Evolutionary conservation across 2,888 invertebrate species (phyloP).

Genomic region (Clitarchus hookeri): DNA sequence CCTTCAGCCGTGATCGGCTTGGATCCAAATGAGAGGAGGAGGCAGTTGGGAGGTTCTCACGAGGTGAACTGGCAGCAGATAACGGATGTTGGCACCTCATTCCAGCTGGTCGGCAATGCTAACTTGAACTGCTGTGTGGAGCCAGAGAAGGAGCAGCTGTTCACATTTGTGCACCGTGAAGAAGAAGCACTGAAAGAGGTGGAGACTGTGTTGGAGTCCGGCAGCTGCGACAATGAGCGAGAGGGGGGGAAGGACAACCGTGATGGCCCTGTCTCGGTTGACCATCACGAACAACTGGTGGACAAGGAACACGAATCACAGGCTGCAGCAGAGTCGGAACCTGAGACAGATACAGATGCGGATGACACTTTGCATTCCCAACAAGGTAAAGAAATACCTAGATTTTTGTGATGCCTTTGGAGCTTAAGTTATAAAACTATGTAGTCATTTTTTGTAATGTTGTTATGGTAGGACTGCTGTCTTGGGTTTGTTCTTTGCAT

Average conservation of each 20-base stretch:
- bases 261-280: background rate
- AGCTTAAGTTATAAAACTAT: no score
- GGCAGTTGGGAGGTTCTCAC: background rate
- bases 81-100: background rate
- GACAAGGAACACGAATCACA: background rate
- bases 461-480: no score
- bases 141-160: background rate
- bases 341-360: background rate
- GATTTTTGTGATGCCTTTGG: no score
- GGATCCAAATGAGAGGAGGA: background rate
- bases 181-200: background rate
- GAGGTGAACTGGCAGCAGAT: background rate
- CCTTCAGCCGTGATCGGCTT: background rate
- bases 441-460: no score
- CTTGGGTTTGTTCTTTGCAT: no score
- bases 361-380: background rate
- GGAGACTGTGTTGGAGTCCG: background rate
- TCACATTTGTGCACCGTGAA: background rate
- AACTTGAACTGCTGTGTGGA: background rate
- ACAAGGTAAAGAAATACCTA: background rate
- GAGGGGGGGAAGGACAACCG: background rate
- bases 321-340: background rate
- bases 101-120: background rate
- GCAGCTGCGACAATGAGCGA: background rate
- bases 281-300: background rate